A percentile compares a stretch with the other conserved stretches of the same genome.
Conservation (phyloP, 2,888 invertebrate genomes). For the Diadegma fenestrale region DNA sequence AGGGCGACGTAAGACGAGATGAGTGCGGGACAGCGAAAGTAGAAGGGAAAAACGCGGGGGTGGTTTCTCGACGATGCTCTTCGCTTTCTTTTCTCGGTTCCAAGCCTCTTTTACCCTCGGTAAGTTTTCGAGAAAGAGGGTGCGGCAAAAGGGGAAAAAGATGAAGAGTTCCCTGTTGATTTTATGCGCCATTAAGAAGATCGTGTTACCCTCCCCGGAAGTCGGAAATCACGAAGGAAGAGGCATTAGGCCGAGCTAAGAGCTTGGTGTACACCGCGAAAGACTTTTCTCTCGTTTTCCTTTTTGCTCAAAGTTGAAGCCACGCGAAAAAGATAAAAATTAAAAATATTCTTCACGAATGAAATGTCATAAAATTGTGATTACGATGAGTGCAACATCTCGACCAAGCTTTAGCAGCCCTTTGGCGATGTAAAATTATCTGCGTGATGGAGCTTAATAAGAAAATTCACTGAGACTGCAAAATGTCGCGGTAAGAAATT, state of each 20-base stretch:
- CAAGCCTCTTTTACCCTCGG: constrained; percentile 47
- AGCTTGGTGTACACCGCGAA: constrained; percentile 45
- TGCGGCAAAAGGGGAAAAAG: constrained; percentile 13
- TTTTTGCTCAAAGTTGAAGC: constrained; percentile 26
- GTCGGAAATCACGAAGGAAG: constrained; percentile 78
- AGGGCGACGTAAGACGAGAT: constrained; percentile 49
- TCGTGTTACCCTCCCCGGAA: constrained; percentile 79
- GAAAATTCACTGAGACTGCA: not conserved
- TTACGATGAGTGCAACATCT: constrained; percentile 17
- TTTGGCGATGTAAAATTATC: constrained; percentile 5
- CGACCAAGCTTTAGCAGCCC: not conserved
- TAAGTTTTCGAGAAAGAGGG: constrained; percentile 22
- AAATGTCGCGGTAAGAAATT: not conserved
- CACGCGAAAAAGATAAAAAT: not conserved
- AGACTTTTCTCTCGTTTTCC: constrained; percentile 48
- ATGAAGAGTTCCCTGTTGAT: constrained; percentile 73
- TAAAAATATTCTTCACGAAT: not conserved
- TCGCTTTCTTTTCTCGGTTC: constrained; percentile 21
- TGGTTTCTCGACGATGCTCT: constrained; percentile 40
- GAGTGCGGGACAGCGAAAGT: constrained; percentile 13
- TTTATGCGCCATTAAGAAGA: constrained; percentile 82
- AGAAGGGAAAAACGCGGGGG: constrained; percentile 35
- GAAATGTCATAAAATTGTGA: constrained; percentile 28
- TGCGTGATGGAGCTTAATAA: not conserved
- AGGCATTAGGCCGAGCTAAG: constrained; percentile 73